These are phyloP conservation scores for Tetragonisca angustula DNA, from an alignment of 2,888 invertebrate genomes.

Conservation along the genomic window DNA sequence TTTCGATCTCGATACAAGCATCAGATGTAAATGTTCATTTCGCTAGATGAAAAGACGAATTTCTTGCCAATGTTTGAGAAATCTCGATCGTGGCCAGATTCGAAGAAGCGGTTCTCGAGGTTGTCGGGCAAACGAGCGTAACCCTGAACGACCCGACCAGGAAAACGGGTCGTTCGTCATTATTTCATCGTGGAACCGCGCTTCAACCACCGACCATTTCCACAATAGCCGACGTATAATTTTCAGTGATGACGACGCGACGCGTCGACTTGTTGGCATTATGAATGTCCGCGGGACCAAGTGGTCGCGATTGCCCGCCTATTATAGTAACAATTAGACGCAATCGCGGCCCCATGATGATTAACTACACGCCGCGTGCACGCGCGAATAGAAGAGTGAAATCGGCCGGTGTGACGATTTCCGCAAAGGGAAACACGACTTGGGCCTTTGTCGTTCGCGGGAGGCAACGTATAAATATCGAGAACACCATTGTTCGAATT, in stretches of 20 bases:
- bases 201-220: background rate
- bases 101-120: too few relatives aligned
- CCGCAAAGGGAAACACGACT: background rate
- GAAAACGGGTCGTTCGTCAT: constrained; percentile 54
- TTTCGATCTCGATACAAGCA: too few relatives aligned
- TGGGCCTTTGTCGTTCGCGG: background rate
- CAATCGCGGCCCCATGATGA: constrained; percentile 45
- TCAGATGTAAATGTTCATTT: too few relatives aligned
- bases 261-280: constrained; percentile 61
- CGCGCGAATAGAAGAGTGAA: constrained; percentile 37
- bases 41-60: too few relatives aligned
- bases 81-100: too few relatives aligned
- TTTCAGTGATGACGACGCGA: constrained; percentile 63
- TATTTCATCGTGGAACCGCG: constrained; percentile 40
- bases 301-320: constrained; percentile 59
- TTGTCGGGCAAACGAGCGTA: background rate
- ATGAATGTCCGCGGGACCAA: constrained; percentile 40
- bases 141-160: constrained; percentile 21
- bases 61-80: too few relatives aligned
- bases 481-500: background rate
- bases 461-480: background rate
- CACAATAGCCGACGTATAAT: constrained; percentile 44
- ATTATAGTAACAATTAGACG: constrained; percentile 63
- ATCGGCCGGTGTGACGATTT: constrained; percentile 8
- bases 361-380: constrained; percentile 50